These are phyloP conservation scores for Tenthredo livida DNA, from an alignment of 2,888 invertebrate species.

Conservation along the genomic window DNA sequence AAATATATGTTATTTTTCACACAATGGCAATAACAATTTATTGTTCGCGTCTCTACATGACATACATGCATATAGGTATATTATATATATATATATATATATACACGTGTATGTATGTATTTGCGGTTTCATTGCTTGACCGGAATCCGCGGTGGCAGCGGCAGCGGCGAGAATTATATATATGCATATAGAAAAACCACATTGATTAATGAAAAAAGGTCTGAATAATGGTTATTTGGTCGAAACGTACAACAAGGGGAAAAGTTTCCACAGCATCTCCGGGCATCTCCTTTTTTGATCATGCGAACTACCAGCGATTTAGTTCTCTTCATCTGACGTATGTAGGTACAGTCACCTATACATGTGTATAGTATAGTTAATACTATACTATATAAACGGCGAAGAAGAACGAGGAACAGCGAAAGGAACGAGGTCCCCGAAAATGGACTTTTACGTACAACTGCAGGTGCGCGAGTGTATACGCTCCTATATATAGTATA, in stretches of 20 bases:
- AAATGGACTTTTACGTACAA: background rate
- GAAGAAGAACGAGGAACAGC: background rate
- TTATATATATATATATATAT: too few relatives aligned
- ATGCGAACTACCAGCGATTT: background rate
- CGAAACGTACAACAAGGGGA: background rate
- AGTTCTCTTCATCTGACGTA: background rate
- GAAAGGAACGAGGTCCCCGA: background rate
- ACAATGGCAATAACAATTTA: background rate
- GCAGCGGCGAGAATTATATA: too few relatives aligned
- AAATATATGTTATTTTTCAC: background rate
- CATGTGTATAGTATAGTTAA: background rate
- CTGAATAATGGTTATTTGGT: background rate
- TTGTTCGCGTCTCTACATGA: background rate
- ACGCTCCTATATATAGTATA: background rate
- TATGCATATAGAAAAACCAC: background rate
- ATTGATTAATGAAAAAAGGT: background rate
- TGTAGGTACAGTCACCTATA: background rate
- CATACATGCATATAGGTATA: background rate
- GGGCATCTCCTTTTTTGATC: background rate
- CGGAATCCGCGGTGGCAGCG: background rate
- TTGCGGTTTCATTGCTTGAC: background rate
- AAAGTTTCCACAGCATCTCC: background rate
- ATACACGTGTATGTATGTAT: background rate
- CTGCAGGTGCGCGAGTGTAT: conserved; percentile 10
- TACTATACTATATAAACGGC: background rate